phyloP scores from a whole-genome alignment of 1,140 invertebrate species.

The Melanaphis sacchari region DNA sequence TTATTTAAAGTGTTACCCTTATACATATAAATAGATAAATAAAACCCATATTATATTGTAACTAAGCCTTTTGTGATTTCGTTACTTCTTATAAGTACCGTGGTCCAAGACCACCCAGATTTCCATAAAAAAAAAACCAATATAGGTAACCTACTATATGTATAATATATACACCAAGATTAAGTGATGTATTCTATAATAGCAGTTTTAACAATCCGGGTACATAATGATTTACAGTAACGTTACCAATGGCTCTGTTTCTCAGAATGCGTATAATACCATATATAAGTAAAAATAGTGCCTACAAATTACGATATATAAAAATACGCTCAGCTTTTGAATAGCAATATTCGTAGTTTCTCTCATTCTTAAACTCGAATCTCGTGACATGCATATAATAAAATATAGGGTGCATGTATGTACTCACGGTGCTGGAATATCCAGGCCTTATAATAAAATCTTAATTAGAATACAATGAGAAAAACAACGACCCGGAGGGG shows the following conservation, averaged over 20 bases:
- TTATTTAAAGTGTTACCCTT: background rate
- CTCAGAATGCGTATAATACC: background rate
- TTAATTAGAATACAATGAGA: conserved; percentile 56
- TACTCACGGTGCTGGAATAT: conserved; percentile 38
- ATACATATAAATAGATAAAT: background rate
- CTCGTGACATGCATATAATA: background rate
- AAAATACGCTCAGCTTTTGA: background rate
- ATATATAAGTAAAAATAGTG: background rate
- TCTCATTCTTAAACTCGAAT: background rate
- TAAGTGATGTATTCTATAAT: background rate
- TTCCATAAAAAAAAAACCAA: background rate
- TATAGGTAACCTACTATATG: background rate
- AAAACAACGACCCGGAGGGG: conserved; percentile 39
- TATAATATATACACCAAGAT: background rate
- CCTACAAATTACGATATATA: background rate
- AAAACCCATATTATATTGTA: background rate
- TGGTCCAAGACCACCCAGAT: background rate
- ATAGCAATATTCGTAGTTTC: background rate
- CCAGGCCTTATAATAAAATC: conserved; percentile 35
- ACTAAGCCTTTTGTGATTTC: background rate
- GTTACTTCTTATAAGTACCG: background rate
- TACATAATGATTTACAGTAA: conserved; percentile 10
- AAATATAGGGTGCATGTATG: background rate
- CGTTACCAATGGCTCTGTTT: background rate
- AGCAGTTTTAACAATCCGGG: background rate